phyloP scores from a whole-genome alignment of 1,140 invertebrate genomes.

The Bradynema listronoti region DNA sequence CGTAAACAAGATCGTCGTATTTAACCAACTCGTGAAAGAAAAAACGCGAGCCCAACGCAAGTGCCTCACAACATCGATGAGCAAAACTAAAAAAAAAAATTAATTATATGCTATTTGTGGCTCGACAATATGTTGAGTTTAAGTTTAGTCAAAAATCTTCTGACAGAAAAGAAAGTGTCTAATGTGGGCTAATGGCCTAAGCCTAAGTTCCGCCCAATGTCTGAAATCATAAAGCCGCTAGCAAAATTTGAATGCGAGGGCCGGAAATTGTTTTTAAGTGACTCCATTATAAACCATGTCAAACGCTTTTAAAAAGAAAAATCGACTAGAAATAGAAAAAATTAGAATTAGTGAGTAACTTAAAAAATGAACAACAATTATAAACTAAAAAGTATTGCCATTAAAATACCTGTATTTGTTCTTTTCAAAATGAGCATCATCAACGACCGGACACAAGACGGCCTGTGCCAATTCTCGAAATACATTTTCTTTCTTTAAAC shows the following conservation, averaged over 20 bases:
- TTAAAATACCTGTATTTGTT: constrained; percentile 15
- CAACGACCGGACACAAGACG: constrained; percentile 5
- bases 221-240: not conserved
- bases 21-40: constrained; percentile 23
- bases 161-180: not conserved
- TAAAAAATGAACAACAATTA: not conserved
- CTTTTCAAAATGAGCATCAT: constrained; percentile 10
- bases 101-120: too few species aligned
- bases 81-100: constrained; percentile 2
- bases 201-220: not conserved
- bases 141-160: not conserved
- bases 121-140: not conserved
- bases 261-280: not conserved
- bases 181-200: not conserved
- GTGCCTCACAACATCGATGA: constrained; percentile 23
- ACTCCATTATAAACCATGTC: not conserved
- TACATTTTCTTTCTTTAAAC: constrained; percentile 18
- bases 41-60: constrained; percentile 16
- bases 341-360: constrained; percentile 3
- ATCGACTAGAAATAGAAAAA: not conserved
- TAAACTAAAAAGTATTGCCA: not conserved
- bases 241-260: not conserved
- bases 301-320: not conserved
- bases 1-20: constrained; percentile 10
- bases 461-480: constrained; percentile 15